Conservation (phyloP, 2,113 vertebrate genomes). For the Promerops cafer region DNA sequence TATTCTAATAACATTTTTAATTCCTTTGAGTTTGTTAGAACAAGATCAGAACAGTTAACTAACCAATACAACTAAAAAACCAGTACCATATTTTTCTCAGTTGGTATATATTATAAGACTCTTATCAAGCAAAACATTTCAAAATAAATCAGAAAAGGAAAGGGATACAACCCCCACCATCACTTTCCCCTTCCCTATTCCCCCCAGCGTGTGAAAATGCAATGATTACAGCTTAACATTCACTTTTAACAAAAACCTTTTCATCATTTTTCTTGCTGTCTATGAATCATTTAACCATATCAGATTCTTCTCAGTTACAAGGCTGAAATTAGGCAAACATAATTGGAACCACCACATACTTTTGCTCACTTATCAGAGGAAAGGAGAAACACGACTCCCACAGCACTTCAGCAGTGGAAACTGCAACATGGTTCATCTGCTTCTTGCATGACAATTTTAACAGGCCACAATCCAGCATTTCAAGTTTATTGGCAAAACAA, state of each 20-base stretch:
- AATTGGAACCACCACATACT: not conserved
- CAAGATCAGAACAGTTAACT: not conserved
- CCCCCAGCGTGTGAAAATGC: not conserved
- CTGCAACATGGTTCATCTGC: not conserved
- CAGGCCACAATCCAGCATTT: not conserved
- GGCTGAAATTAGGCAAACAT: not conserved
- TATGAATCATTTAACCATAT: not conserved
- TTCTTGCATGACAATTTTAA: not conserved
- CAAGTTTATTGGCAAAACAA: not conserved
- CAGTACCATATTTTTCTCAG: not conserved
- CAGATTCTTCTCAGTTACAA: not conserved
- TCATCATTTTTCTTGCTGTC: not conserved
- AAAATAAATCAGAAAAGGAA: not conserved
- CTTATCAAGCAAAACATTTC: not conserved
- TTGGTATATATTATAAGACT: not conserved
- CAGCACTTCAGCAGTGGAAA: not conserved
- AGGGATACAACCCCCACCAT: not conserved
- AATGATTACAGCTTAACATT: not conserved
- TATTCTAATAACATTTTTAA: not conserved
- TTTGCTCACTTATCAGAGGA: not conserved
- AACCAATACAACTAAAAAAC: not conserved
- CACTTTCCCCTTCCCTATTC: no score
- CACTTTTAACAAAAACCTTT: not conserved
- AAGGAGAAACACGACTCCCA: not conserved
- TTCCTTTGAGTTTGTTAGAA: not conserved